Conservation (phyloP, 2,113 vertebrate genomes). For the Cheirogaleus medius region DNA sequence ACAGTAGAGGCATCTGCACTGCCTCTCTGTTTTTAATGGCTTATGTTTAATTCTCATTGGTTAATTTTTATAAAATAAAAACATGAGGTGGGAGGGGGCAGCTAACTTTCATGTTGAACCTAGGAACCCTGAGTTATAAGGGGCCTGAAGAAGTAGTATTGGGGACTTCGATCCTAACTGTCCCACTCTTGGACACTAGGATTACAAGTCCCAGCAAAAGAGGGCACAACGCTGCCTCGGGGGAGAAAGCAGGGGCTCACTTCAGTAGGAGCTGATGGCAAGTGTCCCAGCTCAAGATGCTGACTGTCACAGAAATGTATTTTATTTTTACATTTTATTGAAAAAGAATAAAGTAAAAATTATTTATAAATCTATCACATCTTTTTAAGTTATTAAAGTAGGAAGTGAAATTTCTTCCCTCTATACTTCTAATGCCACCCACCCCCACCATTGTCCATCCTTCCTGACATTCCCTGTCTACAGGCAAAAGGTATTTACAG, state of each 20-base stretch:
- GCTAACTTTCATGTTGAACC: background rate
- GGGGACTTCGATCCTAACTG: background rate
- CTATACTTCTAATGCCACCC: background rate
- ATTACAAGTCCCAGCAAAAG: background rate
- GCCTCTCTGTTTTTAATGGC: background rate
- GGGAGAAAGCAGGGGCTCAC: background rate
- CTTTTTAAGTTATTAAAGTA: slow-evolving; percentile 30
- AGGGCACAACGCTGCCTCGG: too few species aligned
- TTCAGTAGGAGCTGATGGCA: background rate
- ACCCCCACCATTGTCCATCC: background rate
- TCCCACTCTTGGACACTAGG: background rate
- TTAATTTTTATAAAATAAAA: background rate
- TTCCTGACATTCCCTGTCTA: slow-evolving; percentile 22
- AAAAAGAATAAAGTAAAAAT: slow-evolving; percentile 12
- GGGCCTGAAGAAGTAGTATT: background rate
- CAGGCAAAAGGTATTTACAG: background rate
- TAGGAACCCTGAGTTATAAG: background rate
- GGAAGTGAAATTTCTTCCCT: background rate
- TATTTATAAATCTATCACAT: background rate
- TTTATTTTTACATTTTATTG: slow-evolving; percentile 9
- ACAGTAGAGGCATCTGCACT: background rate
- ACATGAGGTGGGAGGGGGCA: background rate
- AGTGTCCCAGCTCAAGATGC: background rate
- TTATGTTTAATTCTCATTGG: background rate
- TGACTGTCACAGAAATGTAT: background rate